Percentiles rank a stretch among this genome's conserved stretches.
Conservation (phyloP, 2,888 invertebrate species). For the Troides oblongomaculatus region DNA sequence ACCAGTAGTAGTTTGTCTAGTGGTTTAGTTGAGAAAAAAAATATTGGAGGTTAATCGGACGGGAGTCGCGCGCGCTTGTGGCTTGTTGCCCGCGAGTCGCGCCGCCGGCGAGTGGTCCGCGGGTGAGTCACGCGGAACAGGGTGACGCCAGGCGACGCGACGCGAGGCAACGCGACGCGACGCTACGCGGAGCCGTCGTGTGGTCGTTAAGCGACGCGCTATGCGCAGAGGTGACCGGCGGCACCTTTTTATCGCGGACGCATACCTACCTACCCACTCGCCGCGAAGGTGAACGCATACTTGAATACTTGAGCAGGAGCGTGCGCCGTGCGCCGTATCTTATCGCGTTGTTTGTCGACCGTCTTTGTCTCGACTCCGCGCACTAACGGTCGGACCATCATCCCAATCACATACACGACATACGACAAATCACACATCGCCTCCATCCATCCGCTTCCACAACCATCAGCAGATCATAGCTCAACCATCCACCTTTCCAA, state of each 20-base stretch:
- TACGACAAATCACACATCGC: too few species aligned
- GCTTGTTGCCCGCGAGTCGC: slow-evolving; percentile 28
- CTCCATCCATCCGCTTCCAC: too few species aligned
- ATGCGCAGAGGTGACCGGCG: slow-evolving; percentile 30
- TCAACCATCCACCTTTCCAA: too few species aligned
- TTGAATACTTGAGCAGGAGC: slow-evolving; percentile 15
- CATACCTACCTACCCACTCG: slow-evolving; percentile 11
- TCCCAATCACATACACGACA: too few species aligned
- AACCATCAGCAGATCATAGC: too few species aligned
- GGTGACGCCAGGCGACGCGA: slow-evolving; percentile 37
- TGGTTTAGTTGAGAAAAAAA: too few species aligned
- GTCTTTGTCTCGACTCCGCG: neutral
- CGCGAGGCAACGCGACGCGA: slow-evolving; percentile 38
- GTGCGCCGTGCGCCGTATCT: slow-evolving; percentile 12
- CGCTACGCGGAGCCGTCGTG: slow-evolving; percentile 35
- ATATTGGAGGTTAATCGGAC: too few species aligned
- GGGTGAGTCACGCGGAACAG: slow-evolving; percentile 42
- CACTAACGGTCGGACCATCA: too few species aligned
- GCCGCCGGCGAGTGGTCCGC: slow-evolving; percentile 34
- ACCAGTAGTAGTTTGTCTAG: too few species aligned
- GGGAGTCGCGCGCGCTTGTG: neutral
- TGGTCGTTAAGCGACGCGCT: slow-evolving; percentile 24
- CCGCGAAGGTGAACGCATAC: slow-evolving; percentile 16
- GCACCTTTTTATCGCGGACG: slow-evolving; percentile 25
- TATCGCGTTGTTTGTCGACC: slow-evolving; percentile 15